Conservation (phyloP, 2,797 vertebrate species). For the Otolemur crassicaudatus region DNA sequence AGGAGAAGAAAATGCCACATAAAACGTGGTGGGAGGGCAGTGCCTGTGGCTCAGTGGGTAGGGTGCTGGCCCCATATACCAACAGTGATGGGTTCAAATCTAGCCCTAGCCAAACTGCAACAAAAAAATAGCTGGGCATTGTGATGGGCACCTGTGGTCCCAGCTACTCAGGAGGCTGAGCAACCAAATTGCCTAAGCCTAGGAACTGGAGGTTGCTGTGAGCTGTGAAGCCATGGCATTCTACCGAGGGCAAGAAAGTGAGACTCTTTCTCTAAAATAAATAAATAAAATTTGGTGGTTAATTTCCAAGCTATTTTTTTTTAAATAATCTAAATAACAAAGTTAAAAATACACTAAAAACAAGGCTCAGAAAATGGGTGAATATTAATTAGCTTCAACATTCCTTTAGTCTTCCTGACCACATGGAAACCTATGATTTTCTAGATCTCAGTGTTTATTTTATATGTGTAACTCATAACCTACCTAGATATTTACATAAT, state of each 20-base stretch:
- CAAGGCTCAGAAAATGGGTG: background rate
- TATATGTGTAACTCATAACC: background rate
- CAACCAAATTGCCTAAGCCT: too few relatives aligned
- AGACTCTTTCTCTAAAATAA: too few relatives aligned
- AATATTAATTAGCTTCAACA: conserved; percentile 11
- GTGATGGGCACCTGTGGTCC: too few relatives aligned
- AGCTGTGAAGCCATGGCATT: too few relatives aligned
- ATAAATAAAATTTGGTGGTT: background rate
- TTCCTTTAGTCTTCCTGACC: background rate
- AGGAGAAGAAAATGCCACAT: background rate
- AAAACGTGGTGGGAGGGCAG: background rate
- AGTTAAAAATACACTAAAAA: conserved; percentile 6
- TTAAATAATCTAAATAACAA: background rate
- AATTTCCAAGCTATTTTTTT: conserved; percentile 35
- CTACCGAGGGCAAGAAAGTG: too few relatives aligned
- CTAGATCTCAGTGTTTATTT: background rate
- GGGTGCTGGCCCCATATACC: too few relatives aligned
- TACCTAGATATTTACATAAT: background rate
- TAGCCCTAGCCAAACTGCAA: too few relatives aligned
- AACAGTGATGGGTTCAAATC: too few relatives aligned
- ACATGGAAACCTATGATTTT: background rate
- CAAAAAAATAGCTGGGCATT: too few relatives aligned
- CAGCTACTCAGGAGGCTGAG: too few relatives aligned
- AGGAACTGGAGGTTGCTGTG: too few relatives aligned
- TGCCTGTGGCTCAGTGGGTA: too few relatives aligned